These are phyloP conservation scores for Drosophila melanica DNA, from an alignment of 1,140 invertebrate genomes.

Conservation along the genomic window DNA sequence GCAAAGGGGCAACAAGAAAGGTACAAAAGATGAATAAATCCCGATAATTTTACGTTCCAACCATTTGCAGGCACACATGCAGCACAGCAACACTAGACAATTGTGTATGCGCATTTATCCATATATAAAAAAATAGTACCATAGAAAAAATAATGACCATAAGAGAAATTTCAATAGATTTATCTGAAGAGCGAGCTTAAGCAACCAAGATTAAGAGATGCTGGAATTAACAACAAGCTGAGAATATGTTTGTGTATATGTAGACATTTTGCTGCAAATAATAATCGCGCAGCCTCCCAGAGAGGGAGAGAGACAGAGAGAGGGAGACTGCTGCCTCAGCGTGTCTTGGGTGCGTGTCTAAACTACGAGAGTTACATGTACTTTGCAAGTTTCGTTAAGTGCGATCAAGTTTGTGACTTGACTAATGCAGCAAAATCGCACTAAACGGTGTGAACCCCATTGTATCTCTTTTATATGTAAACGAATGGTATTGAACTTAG, in stretches of 20 bases:
- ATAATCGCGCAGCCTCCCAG: neutral
- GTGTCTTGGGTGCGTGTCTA: neutral
- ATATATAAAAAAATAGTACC: neutral
- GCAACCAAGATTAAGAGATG: conserved; percentile 6
- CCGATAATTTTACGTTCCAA: neutral
- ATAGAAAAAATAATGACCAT: neutral
- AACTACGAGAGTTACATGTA: neutral
- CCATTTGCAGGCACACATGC: neutral
- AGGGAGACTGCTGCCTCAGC: neutral
- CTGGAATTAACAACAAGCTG: neutral
- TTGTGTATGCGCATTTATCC: neutral
- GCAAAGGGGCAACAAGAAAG: conserved; percentile 7
- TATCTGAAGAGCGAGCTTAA: neutral
- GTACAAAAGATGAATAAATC: conserved; percentile 2
- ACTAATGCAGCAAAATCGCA: conserved; percentile 4
- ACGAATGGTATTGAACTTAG: neutral
- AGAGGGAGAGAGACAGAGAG: neutral
- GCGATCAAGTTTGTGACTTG: neutral
- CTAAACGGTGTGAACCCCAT: too few relatives aligned
- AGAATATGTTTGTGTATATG: conserved; percentile 3
- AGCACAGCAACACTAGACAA: neutral
- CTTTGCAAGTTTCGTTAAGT: neutral
- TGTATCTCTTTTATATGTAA: too few relatives aligned
- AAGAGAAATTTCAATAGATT: neutral
- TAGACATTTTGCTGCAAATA: neutral